These are phyloP conservation scores for Chaenogobius annularis DNA, from an alignment of 2,113 vertebrate species.

Conservation along the genomic window DNA sequence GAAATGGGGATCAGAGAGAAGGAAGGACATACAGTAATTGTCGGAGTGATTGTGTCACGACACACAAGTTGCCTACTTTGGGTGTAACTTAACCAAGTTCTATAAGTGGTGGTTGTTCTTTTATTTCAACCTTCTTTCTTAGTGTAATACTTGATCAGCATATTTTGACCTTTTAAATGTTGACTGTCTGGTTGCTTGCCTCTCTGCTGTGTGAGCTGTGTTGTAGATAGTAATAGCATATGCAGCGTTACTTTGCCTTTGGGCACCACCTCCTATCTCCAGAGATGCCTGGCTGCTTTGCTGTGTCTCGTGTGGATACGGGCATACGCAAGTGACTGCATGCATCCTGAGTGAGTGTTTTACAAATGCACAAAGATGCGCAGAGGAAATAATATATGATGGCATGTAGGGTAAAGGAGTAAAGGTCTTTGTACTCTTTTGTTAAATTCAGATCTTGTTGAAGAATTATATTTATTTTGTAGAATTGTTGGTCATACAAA, in stretches of 20 bases:
- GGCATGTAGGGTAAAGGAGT: neutral
- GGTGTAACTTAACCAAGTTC: too few relatives aligned
- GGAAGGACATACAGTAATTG: too few relatives aligned
- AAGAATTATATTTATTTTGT: too few relatives aligned
- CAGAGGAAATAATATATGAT: neutral
- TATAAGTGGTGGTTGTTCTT: too few relatives aligned
- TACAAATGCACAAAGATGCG: neutral
- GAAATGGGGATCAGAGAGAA: too few relatives aligned
- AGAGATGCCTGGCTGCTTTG: slow-evolving; percentile 11
- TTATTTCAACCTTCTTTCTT: neutral
- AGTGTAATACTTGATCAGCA: neutral
- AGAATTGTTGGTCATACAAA: too few relatives aligned
- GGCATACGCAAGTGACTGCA: slow-evolving; percentile 1
- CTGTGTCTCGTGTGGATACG: slow-evolving; percentile 13
- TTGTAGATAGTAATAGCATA: slow-evolving; percentile 40
- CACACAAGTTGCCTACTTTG: too few relatives aligned
- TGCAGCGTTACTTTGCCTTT: slow-evolving; percentile 28
- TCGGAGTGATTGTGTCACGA: too few relatives aligned
- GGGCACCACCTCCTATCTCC: slow-evolving; percentile 40
- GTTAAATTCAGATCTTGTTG: too few relatives aligned
- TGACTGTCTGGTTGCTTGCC: slow-evolving; percentile 4
- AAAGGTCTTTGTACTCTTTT: neutral
- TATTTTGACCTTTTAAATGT: neutral
- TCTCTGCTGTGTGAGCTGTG: slow-evolving; percentile 19
- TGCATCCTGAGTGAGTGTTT: slow-evolving; percentile 5